Evolutionary conservation across 2,113 vertebrate genomes (phyloP).

Genomic region (Hucho hucho): DNA sequence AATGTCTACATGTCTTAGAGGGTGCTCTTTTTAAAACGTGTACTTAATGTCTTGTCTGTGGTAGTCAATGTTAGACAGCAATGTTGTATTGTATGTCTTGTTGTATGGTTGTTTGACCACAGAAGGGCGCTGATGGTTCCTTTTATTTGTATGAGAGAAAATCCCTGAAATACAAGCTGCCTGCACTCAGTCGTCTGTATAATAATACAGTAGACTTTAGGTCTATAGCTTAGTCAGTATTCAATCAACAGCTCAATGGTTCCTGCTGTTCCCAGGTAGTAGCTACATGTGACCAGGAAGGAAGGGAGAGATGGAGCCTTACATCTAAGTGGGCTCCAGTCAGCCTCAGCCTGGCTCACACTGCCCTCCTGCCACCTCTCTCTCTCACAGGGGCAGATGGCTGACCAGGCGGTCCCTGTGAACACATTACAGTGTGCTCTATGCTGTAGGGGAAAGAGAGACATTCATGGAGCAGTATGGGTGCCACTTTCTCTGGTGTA

Average conservation of each 20-base stretch:
- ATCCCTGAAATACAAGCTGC: not conserved
- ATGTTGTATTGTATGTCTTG: not conserved
- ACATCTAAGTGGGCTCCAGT: not conserved
- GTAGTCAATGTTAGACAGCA: not conserved
- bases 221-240: not conserved
- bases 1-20: conserved; percentile 11
- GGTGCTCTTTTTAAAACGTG: conserved; percentile 3
- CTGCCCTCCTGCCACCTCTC: not conserved
- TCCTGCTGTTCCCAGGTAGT: not conserved
- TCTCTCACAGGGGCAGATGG: conserved; percentile 2
- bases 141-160: not conserved
- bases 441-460: not conserved
- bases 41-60: not conserved
- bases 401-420: not conserved
- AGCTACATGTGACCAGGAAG: not conserved
- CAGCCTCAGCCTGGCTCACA: too few relatives aligned
- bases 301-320: not conserved
- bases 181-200: not conserved
- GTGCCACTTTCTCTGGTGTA: not conserved
- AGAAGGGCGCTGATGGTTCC: conserved; percentile 24
- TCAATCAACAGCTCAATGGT: not conserved
- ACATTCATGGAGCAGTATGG: not conserved
- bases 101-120: conserved; percentile 45
- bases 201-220: not conserved
- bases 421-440: not conserved